Percentiles rank a stretch among this genome's conserved stretches.
Conservation (phyloP, 2,797 vertebrate species). For the Chelonia mydas region DNA sequence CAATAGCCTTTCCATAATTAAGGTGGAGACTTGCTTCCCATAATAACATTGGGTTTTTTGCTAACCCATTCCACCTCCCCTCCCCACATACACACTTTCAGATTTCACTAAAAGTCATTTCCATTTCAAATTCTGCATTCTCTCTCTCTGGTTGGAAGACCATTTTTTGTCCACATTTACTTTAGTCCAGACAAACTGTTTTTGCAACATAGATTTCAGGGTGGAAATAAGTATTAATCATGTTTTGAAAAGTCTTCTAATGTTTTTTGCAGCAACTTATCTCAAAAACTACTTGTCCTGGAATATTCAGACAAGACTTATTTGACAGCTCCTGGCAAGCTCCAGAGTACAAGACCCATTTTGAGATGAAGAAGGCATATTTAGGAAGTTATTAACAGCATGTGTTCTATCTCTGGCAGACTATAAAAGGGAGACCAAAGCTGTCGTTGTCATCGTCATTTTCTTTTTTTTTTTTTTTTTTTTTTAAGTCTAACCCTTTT, state of each 20-base stretch:
- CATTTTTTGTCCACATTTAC: conserved; percentile 25
- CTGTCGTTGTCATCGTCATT: neutral
- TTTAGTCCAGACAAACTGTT: neutral
- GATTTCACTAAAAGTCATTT: neutral
- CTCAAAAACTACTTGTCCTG: neutral
- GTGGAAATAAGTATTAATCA: conserved; percentile 1
- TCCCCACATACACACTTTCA: neutral
- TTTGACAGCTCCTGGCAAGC: neutral
- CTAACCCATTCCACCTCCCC: neutral
- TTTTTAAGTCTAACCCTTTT: neutral
- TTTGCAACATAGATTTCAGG: neutral
- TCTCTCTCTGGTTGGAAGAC: neutral
- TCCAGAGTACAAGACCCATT: neutral
- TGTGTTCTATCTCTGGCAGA: neutral
- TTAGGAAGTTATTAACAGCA: neutral
- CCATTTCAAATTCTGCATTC: neutral
- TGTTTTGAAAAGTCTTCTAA: conserved; percentile 16
- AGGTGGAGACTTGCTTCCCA: neutral
- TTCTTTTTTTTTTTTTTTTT: neutral
- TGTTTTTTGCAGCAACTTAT: conserved; percentile 2
- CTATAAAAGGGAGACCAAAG: neutral
- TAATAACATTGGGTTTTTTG: neutral
- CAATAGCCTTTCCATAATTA: neutral
- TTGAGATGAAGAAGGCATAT: neutral
- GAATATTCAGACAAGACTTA: neutral